Percentiles rank a stretch among this genome's conserved stretches.
These are phyloP conservation scores for Triops cancriformis DNA, from an alignment of 1,140 invertebrate species.

Conservation along the genomic window DNA sequence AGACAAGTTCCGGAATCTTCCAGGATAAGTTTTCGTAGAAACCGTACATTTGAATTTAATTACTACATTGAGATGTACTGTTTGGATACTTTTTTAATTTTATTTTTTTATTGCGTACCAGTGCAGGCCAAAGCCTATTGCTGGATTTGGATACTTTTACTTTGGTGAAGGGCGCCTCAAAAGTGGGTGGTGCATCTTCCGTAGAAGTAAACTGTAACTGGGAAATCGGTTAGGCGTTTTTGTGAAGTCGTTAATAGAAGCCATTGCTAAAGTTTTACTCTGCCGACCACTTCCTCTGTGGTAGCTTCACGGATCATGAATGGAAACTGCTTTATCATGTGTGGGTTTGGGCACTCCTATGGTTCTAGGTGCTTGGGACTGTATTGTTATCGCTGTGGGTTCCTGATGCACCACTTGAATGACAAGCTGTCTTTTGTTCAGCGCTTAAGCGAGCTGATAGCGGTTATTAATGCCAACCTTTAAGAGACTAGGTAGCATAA, in stretches of 20 bases:
- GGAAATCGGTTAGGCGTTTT: too few species aligned
- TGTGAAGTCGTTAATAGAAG: not conserved
- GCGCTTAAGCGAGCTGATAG: slow-evolving; percentile 4
- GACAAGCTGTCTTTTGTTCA: slow-evolving; percentile 13
- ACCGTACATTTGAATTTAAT: too few species aligned
- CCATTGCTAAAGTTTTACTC: not conserved
- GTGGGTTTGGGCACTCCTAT: not conserved
- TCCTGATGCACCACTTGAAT: slow-evolving; percentile 5
- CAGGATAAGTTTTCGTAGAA: too few species aligned
- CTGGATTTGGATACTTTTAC: too few species aligned
- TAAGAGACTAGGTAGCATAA: not conserved
- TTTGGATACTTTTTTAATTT: too few species aligned
- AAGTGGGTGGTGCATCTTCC: too few species aligned
- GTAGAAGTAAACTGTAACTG: too few species aligned
- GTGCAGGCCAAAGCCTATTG: too few species aligned
- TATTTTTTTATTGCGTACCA: too few species aligned
- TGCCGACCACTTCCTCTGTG: not conserved
- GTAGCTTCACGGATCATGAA: not conserved
- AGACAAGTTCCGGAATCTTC: too few species aligned
- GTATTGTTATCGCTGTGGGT: not conserved
- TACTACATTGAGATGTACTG: too few species aligned
- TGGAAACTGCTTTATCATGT: slow-evolving; percentile 10
- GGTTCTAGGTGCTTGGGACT: not conserved
- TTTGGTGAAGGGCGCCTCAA: too few species aligned
- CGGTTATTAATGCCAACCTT: slow-evolving; percentile 7